Base-by-base conservation (phyloP, 1,140 invertebrate species). In the Apis dorsata region DNA sequence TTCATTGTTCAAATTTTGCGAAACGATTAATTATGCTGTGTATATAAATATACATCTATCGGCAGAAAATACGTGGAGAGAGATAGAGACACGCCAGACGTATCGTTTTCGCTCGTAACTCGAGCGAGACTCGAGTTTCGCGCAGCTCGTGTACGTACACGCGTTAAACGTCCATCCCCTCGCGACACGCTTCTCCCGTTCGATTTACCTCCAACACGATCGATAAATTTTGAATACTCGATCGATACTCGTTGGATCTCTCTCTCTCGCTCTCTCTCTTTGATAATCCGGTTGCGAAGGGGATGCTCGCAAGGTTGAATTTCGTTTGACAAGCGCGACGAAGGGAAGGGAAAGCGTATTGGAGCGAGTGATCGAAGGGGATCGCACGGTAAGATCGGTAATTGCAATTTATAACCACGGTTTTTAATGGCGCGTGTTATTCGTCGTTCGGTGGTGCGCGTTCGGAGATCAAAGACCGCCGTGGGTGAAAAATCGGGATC, bases 341-440 rank as follows among this genome's bases (percentile, higher is more conserved):
- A 34, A 13, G 59, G 77, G 57, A 15, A 34, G 34, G 34, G 34
- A 34, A 44, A 82, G 86, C 77, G 49, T 81, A 60, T 85, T 72
- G 68, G 68, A 81, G 70, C 83, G 74, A 73, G 34, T 76, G 72
- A n/a, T 17, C 34, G 34, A 44, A 44, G 34, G 69, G 13, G 24
- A 28, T 79, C 69, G 28, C 60, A 21, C 44, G 65, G 79, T 83
- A 74, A 34, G 86, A 85, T 87, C 65, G 88, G 80, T 89, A 83
- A 89, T 89, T 89, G 88, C 85, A 83, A 89, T 89, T 89, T 89
- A 89, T 89, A 89, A 89, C 83, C 73, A 59, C 69, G 65, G 44
- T 34, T 68, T 68, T 85, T 83, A 88, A 86, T 83, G 81, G 60
- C 69, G 62, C 77, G 79, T 65, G 87, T 86, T 85, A 86, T 86